Conservation (phyloP, 2,113 vertebrate species). For the Syngnathoides biaculeatus region DNA sequence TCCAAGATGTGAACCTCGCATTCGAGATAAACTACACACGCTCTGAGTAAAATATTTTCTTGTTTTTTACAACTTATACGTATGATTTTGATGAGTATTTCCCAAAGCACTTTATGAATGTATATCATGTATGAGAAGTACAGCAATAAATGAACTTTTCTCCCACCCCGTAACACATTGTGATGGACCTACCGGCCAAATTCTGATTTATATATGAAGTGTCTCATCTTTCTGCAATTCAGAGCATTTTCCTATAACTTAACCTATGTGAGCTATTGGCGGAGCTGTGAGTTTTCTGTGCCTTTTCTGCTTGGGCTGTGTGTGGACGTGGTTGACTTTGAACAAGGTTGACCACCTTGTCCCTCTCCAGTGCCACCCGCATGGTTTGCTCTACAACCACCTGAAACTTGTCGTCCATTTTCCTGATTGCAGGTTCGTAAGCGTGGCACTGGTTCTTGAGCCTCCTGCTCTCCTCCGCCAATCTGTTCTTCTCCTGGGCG, state of each 20-base stretch:
- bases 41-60: too few species aligned
- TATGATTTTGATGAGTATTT: too few species aligned
- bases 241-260: neutral
- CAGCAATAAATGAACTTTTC: neutral
- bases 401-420: constrained; percentile 82
- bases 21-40: too few species aligned
- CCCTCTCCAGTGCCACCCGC: constrained; percentile 77
- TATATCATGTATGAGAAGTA: too few species aligned
- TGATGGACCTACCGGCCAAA: too few species aligned
- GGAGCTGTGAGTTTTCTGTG: neutral
- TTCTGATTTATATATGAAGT: neutral
- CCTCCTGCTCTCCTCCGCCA: constrained; percentile 80
- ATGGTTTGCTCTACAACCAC: constrained; percentile 77
- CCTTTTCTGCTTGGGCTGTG: neutral
- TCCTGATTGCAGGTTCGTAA: constrained; percentile 75
- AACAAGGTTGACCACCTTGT: constrained; percentile 55
- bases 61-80: too few species aligned
- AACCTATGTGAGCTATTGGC: neutral
- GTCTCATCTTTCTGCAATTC: neutral
- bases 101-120: too few species aligned
- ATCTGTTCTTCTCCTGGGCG: constrained; percentile 80
- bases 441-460: constrained; percentile 80
- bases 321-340: neutral
- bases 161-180: too few species aligned
- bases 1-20: too few species aligned